phyloP scores from a whole-genome alignment of 1,140 invertebrate species.

The Globodera rostochiensis region DNA sequence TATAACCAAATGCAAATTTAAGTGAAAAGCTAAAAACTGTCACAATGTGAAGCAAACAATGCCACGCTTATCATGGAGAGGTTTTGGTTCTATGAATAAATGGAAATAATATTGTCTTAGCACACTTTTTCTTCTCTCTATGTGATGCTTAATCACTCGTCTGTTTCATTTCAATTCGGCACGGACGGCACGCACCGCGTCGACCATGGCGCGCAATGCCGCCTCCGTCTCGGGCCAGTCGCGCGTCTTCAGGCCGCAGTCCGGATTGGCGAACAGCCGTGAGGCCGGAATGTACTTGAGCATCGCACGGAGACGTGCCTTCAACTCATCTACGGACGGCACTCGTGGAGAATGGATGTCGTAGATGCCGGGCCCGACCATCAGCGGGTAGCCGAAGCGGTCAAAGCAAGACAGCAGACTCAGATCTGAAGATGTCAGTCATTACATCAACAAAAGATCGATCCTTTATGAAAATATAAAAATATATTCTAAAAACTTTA shows the following conservation, averaged over 20 bases:
- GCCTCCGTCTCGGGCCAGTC: constrained; percentile 32
- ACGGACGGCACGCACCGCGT: constrained; percentile 2
- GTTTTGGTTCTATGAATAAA: constrained; percentile 5
- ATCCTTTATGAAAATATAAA: too few species aligned
- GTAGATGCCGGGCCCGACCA: constrained; percentile 38
- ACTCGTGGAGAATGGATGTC: constrained; percentile 42
- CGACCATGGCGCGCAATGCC: constrained; percentile 27
- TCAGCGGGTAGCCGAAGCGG: constrained; percentile 29
- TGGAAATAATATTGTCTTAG: background rate
- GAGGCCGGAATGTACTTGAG: constrained; percentile 36
- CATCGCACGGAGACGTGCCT: constrained; percentile 17
- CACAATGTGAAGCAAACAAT: constrained; percentile 1
- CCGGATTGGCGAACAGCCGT: constrained; percentile 38
- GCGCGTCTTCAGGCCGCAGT: constrained; percentile 42
- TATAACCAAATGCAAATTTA: too few species aligned
- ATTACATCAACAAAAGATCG: too few species aligned
- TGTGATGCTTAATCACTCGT: too few species aligned
- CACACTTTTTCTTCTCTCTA: background rate
- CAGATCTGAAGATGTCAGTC: constrained; percentile 7
- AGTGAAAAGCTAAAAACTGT: too few species aligned
- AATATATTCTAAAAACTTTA: too few species aligned
- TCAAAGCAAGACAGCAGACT: constrained; percentile 33
- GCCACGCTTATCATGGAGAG: background rate
- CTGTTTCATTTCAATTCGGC: background rate
- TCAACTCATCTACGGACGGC: constrained; percentile 25